Conservation (phyloP, 1,140 invertebrate species). For the Tyrophagus putrescentiae region DNA sequence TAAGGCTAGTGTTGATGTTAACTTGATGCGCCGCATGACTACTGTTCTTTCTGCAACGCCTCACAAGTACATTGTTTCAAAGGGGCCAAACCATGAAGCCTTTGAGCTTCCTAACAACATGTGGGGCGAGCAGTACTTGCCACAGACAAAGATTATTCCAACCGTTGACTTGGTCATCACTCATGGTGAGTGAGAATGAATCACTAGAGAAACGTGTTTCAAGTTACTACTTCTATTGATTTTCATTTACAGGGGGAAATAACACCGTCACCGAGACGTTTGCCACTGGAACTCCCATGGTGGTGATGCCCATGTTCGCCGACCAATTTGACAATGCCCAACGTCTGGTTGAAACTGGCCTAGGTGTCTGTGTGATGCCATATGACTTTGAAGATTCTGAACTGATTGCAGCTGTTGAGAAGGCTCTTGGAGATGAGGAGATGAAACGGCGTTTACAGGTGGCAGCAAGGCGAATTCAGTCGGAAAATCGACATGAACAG, state of each 20-base stretch:
- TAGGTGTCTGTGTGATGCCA: constrained; percentile 18
- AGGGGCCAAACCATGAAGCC: constrained; percentile 12
- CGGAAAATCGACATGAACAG: no score
- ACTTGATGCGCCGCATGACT: constrained; percentile 12
- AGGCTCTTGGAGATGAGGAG: not conserved
- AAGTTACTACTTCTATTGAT: no score
- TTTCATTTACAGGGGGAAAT: no score
- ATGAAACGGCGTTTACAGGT: no score
- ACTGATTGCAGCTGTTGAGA: constrained; percentile 9
- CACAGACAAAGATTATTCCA: constrained; percentile 15
- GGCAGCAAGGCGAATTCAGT: no score
- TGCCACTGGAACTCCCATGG: constrained; percentile 4
- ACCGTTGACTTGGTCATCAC: constrained; percentile 20
- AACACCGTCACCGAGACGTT: constrained; percentile 18
- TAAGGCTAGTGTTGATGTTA: no score
- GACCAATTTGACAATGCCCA: constrained; percentile 24
- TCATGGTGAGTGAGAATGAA: no score
- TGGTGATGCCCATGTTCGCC: constrained; percentile 18
- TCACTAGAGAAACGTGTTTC: no score
- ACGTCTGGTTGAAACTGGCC: constrained; percentile 1
- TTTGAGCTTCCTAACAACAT: constrained; percentile 25
- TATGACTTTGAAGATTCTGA: constrained; percentile 11
- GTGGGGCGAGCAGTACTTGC: constrained; percentile 19
- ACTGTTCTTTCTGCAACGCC: not conserved
- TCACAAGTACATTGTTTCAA: constrained; percentile 16